Conservation (phyloP, 2,113 vertebrate genomes). For the Neodon shergylaensis region DNA sequence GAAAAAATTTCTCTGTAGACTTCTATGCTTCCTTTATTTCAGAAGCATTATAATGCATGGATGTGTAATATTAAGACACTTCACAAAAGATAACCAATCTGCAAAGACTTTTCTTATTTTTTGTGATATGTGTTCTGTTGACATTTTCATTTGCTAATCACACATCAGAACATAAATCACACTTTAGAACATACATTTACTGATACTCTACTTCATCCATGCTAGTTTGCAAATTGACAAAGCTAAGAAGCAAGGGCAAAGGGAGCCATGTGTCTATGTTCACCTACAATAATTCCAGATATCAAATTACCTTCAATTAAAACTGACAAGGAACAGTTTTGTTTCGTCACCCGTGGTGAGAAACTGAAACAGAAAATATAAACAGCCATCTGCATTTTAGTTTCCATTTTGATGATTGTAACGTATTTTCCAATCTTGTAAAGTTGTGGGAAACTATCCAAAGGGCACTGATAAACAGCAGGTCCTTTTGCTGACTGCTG, state of each 20-base stretch:
- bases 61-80: not conserved
- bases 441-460: not conserved
- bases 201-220: not conserved
- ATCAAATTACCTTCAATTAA: conserved; percentile 8
- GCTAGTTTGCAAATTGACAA: not conserved
- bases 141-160: conserved; percentile 28
- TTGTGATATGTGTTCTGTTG: not conserved
- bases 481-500: not conserved
- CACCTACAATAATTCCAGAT: not conserved
- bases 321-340: not conserved
- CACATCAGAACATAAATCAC: not conserved
- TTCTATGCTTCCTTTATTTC: conserved; percentile 29
- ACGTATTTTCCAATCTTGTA: not conserved
- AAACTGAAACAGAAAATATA: not conserved
- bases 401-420: not conserved
- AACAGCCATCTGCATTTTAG: not conserved
- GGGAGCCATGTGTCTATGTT: not conserved
- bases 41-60: not conserved
- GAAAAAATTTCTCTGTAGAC: not conserved
- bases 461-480: not conserved
- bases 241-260: not conserved
- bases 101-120: not conserved
- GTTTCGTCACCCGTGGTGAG: not conserved
- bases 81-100: not conserved
- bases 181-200: not conserved